A percentile compares a stretch with the other conserved stretches of the same genome.
phyloP scores from a whole-genome alignment of 2,888 invertebrate species.

The Zaprionus obscuricornis region DNA sequence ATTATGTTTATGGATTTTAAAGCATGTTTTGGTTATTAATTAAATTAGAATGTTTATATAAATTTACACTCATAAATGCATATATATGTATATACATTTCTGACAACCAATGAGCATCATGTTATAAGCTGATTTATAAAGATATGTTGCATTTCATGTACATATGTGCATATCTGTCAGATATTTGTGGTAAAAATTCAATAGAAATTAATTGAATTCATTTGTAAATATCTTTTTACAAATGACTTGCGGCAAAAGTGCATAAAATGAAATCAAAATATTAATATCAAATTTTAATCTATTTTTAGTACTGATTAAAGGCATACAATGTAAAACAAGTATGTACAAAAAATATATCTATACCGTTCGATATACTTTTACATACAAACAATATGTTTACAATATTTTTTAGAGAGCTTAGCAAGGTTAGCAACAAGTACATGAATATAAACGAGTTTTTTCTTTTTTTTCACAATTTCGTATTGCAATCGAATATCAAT shows the following conservation, averaged over 20 bases:
- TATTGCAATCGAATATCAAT: constrained; percentile 35
- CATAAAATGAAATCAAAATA: too few species aligned
- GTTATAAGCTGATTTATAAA: background rate
- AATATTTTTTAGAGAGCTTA: too few species aligned
- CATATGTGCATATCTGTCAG: too few species aligned
- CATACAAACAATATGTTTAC: background rate
- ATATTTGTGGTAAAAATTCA: too few species aligned
- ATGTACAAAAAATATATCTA: too few species aligned
- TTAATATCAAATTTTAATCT: too few species aligned
- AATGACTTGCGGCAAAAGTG: too few species aligned
- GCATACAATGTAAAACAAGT: constrained; percentile 8
- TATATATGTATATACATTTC: too few species aligned
- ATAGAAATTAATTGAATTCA: background rate
- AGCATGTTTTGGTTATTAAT: constrained; percentile 34
- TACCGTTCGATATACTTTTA: too few species aligned
- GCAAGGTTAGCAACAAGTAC: too few species aligned
- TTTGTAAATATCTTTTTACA: too few species aligned
- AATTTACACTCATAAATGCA: background rate
- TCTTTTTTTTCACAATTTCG: constrained; percentile 7
- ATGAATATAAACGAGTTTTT: constrained; percentile 5
- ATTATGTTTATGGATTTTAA: constrained; percentile 35
- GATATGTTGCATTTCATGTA: background rate
- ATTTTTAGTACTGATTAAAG: constrained; percentile 8
- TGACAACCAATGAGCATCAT: too few species aligned
- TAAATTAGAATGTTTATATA: constrained; percentile 42